phyloP scores from a whole-genome alignment of 2,888 invertebrate genomes.

The Invenusta paracnida region DNA sequence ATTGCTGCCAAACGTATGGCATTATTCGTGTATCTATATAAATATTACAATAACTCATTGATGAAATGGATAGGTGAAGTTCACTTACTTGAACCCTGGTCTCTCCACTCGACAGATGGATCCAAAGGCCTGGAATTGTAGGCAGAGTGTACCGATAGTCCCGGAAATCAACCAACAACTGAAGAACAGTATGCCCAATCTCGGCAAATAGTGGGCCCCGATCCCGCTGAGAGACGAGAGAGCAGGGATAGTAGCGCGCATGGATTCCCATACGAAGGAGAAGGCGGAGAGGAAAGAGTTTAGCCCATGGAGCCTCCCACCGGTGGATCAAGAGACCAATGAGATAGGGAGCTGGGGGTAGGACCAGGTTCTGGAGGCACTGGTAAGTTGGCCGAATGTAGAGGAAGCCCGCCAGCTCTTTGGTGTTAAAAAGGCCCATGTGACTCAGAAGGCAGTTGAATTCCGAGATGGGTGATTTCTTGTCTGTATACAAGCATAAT shows the following conservation, averaged over 20 bases:
- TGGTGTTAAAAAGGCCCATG: constrained; percentile 45
- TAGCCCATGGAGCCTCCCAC: constrained; percentile 78
- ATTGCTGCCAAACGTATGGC: too few species aligned
- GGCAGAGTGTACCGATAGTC: constrained; percentile 76
- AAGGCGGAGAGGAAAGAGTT: constrained; percentile 70
- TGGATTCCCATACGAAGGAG: constrained; percentile 76
- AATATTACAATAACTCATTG: too few species aligned
- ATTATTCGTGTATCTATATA: too few species aligned
- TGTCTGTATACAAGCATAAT: too few species aligned
- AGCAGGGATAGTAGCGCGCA: constrained; percentile 70
- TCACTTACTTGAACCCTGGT: constrained; percentile 34
- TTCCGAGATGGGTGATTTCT: neutral
- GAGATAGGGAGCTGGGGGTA: constrained; percentile 74
- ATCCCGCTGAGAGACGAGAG: constrained; percentile 72
- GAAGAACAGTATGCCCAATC: constrained; percentile 81
- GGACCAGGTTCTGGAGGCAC: constrained; percentile 71
- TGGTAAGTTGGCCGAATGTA: constrained; percentile 75
- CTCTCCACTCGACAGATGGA: constrained; percentile 43
- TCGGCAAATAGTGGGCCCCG: constrained; percentile 76
- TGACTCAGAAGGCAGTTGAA: neutral
- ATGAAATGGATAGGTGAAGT: too few species aligned
- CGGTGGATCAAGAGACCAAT: constrained; percentile 75
- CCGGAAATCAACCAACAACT: constrained; percentile 76
- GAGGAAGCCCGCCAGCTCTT: constrained; percentile 70
- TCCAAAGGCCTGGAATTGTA: constrained; percentile 48